These are phyloP conservation scores for Gymnarchus niloticus DNA, from an alignment of 2,113 vertebrate species.

Conservation along the genomic window DNA sequence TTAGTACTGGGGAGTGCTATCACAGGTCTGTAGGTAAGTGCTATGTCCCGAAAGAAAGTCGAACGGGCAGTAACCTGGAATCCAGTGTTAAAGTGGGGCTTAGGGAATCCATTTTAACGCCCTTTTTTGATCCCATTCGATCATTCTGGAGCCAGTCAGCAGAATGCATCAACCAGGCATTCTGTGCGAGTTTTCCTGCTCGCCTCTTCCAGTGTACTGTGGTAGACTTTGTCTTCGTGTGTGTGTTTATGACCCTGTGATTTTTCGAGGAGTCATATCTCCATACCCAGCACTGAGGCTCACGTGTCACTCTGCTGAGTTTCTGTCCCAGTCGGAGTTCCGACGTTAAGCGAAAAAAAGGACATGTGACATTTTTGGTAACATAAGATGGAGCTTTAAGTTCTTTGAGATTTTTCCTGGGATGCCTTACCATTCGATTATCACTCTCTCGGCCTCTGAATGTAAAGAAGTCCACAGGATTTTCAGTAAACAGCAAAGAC, in stretches of 20 bases:
- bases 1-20: neutral
- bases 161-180: conserved; percentile 2
- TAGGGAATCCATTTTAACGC: neutral
- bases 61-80: conserved; percentile 2
- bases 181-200: conserved; percentile 11
- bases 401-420: neutral
- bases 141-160: neutral
- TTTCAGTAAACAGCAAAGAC: conserved; percentile 2
- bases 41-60: neutral
- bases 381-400: neutral
- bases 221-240: neutral
- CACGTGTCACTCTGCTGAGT: neutral
- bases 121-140: neutral
- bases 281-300: neutral
- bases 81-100: neutral
- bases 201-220: neutral
- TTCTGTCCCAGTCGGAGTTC: neutral
- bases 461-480: neutral
- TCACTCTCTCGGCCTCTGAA: neutral
- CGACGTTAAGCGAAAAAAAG: neutral
- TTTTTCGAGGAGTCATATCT: neutral
- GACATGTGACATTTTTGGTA: neutral
- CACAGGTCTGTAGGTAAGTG: conserved; percentile 20
- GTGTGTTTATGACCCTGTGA: neutral
- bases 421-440: neutral